These are phyloP conservation scores for Heterodera schachtii DNA, from an alignment of 1,140 invertebrate species.

Conservation along the genomic window DNA sequence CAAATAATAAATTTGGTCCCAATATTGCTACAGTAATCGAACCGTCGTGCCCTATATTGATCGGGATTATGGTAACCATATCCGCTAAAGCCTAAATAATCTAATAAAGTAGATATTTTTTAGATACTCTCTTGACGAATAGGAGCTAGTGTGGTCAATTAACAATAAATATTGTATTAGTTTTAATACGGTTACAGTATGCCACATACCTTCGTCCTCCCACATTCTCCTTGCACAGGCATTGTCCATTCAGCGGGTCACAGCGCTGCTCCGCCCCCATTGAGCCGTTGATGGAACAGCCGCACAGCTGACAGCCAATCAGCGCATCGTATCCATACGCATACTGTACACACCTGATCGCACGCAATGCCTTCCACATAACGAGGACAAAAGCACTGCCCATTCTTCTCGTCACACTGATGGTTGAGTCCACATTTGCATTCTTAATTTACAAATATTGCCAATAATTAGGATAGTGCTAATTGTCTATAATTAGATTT, in stretches of 20 bases:
- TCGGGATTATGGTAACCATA: no score
- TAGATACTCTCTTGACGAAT: no score
- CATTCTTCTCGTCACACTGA: slow-evolving; percentile 66
- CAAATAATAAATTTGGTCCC: no score
- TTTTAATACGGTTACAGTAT: background rate
- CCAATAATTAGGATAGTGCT: background rate
- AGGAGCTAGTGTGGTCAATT: no score
- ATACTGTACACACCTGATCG: slow-evolving; percentile 80
- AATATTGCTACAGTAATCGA: no score
- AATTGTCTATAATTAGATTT: no score
- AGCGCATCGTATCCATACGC: slow-evolving; percentile 93
- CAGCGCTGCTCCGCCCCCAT: slow-evolving; percentile 79
- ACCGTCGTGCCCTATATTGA: no score
- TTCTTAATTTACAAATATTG: slow-evolving; percentile 61
- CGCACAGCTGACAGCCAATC: slow-evolving; percentile 88
- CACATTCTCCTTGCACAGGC: slow-evolving; percentile 83
- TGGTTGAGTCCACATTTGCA: slow-evolving; percentile 64
- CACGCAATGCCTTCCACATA: slow-evolving; percentile 75
- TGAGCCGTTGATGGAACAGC: slow-evolving; percentile 83
- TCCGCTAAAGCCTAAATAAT: no score
- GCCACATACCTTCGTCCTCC: slow-evolving; percentile 81
- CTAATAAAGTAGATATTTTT: no score
- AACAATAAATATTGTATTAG: background rate
- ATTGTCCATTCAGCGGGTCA: slow-evolving; percentile 81
- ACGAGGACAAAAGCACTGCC: slow-evolving; percentile 72